These are phyloP conservation scores for Lepus timidus DNA, from an alignment of 2,113 vertebrate genomes.

Conservation along the genomic window DNA sequence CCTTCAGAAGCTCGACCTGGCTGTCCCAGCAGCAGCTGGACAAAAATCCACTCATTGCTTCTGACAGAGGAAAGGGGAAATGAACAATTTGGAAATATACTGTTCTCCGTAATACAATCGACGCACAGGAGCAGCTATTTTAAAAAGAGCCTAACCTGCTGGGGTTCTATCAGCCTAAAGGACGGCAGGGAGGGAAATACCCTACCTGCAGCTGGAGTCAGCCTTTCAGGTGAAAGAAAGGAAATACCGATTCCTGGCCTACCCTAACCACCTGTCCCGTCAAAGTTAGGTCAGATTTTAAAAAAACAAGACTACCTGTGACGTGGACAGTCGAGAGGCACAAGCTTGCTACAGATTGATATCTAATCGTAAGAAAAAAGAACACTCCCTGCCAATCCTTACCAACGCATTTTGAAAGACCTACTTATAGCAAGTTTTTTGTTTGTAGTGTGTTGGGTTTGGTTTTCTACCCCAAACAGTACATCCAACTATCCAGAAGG, in stretches of 20 bases:
- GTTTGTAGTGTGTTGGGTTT: no score
- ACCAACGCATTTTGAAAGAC: not conserved
- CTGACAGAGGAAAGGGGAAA: not conserved
- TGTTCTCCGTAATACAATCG: not conserved
- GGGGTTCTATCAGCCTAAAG: not conserved
- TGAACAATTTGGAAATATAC: not conserved
- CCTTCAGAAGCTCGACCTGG: not conserved
- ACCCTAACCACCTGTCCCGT: not conserved
- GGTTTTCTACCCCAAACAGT: not conserved
- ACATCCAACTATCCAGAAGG: not conserved
- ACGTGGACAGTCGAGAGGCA: not conserved
- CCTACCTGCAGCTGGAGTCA: not conserved
- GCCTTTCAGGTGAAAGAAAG: not conserved
- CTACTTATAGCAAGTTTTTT: not conserved
- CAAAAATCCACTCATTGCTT: not conserved
- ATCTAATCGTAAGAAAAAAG: not conserved
- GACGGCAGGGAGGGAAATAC: not conserved
- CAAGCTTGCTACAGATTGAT: not conserved
- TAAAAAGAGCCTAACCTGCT: not conserved
- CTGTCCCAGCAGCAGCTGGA: not conserved
- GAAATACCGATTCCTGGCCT: not conserved
- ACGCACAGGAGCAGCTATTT: not conserved
- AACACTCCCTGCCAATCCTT: not conserved
- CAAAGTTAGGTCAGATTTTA: no score
- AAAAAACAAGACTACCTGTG: not conserved